Evolutionary conservation across 2,797 vertebrate species (phyloP).

Genomic region (Tadarida brasiliensis): DNA sequence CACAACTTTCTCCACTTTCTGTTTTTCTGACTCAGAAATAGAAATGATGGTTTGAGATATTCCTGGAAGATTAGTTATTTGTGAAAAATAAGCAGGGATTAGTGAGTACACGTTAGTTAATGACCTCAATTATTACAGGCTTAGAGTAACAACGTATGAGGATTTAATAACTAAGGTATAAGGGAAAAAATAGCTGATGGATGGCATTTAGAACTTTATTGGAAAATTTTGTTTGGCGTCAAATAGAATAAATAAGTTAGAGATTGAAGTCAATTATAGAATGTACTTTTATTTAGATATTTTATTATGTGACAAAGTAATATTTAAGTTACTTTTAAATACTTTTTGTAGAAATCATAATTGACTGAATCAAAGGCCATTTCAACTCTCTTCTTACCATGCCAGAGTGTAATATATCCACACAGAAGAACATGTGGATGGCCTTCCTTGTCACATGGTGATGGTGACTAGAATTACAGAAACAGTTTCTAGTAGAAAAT

Average conservation of each 20-base stretch:
- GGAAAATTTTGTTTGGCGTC: not conserved
- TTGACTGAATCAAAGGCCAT: not conserved
- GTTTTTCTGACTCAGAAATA: conserved; percentile 28
- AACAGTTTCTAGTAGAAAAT: not conserved
- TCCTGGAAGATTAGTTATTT: not conserved
- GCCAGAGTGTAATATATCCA: too few relatives aligned
- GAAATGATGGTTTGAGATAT: not conserved
- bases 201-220: not conserved
- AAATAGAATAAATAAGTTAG: conserved; percentile 3
- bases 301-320: conserved; percentile 26
- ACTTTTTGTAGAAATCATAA: conserved; percentile 30
- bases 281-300: not conserved
- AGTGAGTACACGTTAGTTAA: not conserved
- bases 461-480: not conserved
- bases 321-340: conserved; percentile 12
- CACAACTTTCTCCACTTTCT: not conserved
- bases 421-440: not conserved
- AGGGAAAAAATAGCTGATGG: not conserved
- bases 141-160: not conserved
- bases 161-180: not conserved
- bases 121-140: not conserved
- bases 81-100: conserved; percentile 21
- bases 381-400: not conserved
- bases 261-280: not conserved
- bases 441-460: not conserved